phyloP scores from a whole-genome alignment of 2,113 vertebrate species.

The Crypturellus undulatus region DNA sequence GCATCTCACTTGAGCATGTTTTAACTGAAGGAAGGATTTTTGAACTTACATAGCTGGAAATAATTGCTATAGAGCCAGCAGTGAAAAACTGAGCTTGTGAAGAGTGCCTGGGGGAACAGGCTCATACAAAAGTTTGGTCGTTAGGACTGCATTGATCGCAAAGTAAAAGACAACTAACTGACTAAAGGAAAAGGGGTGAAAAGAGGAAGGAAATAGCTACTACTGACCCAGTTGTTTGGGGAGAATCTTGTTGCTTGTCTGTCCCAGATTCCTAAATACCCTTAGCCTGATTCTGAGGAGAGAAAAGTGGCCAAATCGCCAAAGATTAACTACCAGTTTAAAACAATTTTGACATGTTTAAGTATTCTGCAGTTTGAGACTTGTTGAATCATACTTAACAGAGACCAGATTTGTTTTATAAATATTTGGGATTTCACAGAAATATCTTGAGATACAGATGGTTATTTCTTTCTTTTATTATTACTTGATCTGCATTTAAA shows the following conservation, averaged over 20 bases:
- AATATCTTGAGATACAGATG: background rate
- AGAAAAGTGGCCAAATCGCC: background rate
- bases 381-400: background rate
- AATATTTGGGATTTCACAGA: background rate
- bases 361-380: background rate
- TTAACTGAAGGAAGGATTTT: background rate
- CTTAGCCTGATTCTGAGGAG: background rate
- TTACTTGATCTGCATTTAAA: background rate
- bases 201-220: background rate
- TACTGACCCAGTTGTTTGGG: background rate
- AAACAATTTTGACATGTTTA: background rate
- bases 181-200: background rate
- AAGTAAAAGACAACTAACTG: background rate
- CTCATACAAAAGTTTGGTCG: background rate
- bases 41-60: background rate
- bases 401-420: background rate
- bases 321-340: background rate
- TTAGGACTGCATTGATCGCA: background rate
- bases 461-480: background rate
- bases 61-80: accelerated
- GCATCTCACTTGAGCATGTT: background rate
- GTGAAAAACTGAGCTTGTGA: background rate
- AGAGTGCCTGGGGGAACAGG: background rate
- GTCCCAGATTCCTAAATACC: background rate
- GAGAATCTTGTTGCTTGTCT: background rate